phyloP scores from a whole-genome alignment of 2,113 vertebrate species.

The Athene noctua region DNA sequence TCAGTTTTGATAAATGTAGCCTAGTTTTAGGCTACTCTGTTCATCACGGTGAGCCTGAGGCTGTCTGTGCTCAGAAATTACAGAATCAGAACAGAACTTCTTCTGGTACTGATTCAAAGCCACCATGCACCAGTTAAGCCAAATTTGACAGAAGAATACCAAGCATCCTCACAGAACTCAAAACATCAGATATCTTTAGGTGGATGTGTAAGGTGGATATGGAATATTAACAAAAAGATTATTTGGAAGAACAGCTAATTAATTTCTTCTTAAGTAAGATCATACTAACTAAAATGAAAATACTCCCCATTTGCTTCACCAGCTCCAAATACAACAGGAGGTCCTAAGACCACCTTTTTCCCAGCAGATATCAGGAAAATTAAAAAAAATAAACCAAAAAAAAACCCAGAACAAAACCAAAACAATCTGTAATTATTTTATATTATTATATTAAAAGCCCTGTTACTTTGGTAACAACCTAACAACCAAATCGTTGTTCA shows the following conservation, averaged over 20 bases:
- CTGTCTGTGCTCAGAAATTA: background rate
- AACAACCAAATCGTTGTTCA: background rate
- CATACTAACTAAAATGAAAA: slow-evolving; percentile 16
- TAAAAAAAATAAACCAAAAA: background rate
- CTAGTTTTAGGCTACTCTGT: background rate
- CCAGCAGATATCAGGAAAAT: background rate
- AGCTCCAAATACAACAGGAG: background rate
- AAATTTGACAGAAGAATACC: background rate
- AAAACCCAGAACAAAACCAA: too few relatives aligned
- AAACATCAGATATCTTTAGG: background rate
- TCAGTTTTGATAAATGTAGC: background rate
- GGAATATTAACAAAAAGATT: background rate
- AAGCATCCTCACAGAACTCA: background rate
- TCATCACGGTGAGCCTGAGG: background rate
- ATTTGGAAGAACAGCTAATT: background rate
- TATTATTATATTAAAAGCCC: background rate
- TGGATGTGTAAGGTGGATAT: background rate
- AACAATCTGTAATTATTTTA: background rate
- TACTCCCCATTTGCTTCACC: background rate
- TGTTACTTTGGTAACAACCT: background rate
- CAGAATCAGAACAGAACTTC: background rate
- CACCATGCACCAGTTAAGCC: background rate
- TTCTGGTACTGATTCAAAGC: background rate
- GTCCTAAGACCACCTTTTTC: background rate
- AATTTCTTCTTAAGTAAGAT: background rate